Evolutionary conservation across 2,113 vertebrate genomes (phyloP), one percentile per base, ranked within the genome.

Genomic region (Pantherophis guttatus): DNA sequence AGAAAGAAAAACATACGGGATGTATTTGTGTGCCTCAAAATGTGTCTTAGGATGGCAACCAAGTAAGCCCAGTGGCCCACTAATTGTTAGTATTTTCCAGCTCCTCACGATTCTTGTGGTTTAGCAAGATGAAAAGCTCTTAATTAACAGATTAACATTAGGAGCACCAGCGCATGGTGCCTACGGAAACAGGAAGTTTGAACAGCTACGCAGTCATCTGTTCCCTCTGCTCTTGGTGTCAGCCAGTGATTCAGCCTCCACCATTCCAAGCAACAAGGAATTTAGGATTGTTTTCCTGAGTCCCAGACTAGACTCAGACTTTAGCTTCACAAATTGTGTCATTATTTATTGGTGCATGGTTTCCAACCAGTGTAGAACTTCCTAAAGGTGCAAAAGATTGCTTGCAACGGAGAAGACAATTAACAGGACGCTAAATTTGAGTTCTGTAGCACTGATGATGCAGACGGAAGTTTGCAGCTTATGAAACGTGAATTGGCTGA

Each of bases 191-290:
- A 92, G 87, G 52, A 92, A 29, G 65, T n/a, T 4, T 85, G 65
- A 39, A 55, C 87, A 55, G 0, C 0, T 57, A 57, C 50, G 75
- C 5, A 55, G 54, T 52, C 53, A 21, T 13, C 0, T 0, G 62
- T 53, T 26, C 92, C 6, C 29, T 1, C 0, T 0, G 0, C 89
- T 0, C 2, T 39, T 39, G 26, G 44, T 86, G 12, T 0, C 2
- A 0, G 19, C 86, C 90, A 86, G 87, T 88, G 89, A 86, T 70
- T 29, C 8, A 33, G 53, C 54, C 87, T 55, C 65, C 0, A 12
- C 52, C 1, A 0, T 85, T 55, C 13, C 0, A 3, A 52, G 33
- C 33, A 10, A n/a, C 53, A 44, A 90, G 12, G 54, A 39, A 58
- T 44, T 50, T 4, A 0, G 10, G 88, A 3, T 15, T 6, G n/a